Conservation (phyloP, 2,797 vertebrate genomes). For the Cyprinella venusta region DNA sequence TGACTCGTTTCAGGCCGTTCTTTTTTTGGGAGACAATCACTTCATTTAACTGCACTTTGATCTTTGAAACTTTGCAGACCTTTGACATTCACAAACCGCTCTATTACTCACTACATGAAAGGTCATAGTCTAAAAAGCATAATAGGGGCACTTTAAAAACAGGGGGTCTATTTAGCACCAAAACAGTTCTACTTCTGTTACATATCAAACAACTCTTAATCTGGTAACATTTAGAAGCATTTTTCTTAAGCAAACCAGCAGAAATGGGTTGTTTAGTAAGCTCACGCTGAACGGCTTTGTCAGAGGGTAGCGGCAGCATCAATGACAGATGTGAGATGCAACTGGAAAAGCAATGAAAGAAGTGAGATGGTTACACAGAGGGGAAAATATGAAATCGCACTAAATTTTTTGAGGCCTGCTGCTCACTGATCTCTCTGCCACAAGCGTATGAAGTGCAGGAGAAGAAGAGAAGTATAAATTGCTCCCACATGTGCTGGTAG, state of each 20-base stretch:
- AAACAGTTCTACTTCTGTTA: background rate
- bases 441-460: constrained; percentile 33
- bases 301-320: constrained; percentile 21
- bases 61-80: background rate
- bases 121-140: background rate
- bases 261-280: constrained; percentile 24
- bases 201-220: background rate
- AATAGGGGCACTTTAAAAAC: background rate
- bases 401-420: constrained; percentile 47
- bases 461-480: constrained; percentile 64
- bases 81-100: background rate
- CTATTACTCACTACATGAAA: background rate
- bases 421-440: constrained; percentile 43
- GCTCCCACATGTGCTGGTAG: constrained; percentile 77
- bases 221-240: background rate
- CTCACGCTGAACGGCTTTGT: constrained; percentile 31
- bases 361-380: constrained; percentile 47
- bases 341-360: constrained; percentile 54
- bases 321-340: constrained; percentile 35
- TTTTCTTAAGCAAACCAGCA: constrained; percentile 4
- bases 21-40: background rate
- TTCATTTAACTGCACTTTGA: background rate
- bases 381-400: constrained; percentile 56
- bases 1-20: background rate
- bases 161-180: background rate